These are phyloP conservation scores for Nannospalax galili DNA, from an alignment of 2,113 vertebrate species.

Conservation along the genomic window DNA sequence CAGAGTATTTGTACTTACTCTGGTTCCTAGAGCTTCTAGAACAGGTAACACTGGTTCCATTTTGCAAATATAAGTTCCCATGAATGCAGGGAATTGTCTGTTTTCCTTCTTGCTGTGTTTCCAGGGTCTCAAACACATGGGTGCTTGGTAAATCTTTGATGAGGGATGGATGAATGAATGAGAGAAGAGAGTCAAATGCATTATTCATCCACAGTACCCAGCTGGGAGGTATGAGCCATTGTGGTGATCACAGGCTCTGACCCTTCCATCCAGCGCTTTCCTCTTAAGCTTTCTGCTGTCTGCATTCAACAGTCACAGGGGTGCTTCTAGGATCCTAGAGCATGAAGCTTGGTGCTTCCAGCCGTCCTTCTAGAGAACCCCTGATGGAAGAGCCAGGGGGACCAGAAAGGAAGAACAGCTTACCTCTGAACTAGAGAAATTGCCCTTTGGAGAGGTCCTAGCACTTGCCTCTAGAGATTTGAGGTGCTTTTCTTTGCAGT, in stretches of 20 bases:
- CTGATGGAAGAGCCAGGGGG: not conserved
- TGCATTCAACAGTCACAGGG: not conserved
- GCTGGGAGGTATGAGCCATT: not conserved
- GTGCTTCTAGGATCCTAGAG: not conserved
- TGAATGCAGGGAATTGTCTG: not conserved
- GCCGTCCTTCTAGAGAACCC: not conserved
- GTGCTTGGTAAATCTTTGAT: not conserved
- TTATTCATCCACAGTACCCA: not conserved
- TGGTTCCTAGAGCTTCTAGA: not conserved
- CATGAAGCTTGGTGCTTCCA: not conserved
- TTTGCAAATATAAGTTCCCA: not conserved
- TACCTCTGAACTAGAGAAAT: not conserved
- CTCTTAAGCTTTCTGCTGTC: fast-evolving
- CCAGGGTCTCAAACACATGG: not conserved
- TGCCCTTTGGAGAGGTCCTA: fast-evolving
- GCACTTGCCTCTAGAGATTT: not conserved
- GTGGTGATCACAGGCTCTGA: not conserved
- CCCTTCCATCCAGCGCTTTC: not conserved
- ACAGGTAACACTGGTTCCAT: not conserved
- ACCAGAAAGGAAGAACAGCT: not conserved
- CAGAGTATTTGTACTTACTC: not conserved
- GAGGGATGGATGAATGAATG: not conserved
- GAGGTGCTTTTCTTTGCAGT: not conserved
- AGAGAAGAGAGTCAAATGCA: not conserved
- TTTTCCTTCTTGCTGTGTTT: not conserved